Evolutionary conservation across 2,113 vertebrate genomes (phyloP).

Genomic region (Eretmochelys imbricata): DNA sequence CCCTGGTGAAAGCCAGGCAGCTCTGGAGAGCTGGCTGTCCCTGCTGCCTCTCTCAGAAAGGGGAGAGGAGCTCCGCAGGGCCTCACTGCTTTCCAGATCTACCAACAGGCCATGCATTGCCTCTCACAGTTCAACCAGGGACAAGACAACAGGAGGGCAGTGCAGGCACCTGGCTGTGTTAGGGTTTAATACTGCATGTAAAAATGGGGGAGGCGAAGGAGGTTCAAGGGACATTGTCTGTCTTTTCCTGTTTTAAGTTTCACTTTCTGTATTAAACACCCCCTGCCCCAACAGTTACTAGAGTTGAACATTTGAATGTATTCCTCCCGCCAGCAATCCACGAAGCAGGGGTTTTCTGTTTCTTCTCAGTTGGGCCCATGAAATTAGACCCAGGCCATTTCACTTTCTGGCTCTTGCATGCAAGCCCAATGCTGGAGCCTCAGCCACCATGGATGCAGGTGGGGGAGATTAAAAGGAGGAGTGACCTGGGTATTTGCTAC

Average conservation of each 20-base stretch:
- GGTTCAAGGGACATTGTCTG: neutral
- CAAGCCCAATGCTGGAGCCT: neutral
- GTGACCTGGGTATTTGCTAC: accelerated
- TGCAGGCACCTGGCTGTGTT: neutral
- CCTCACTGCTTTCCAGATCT: too few species aligned
- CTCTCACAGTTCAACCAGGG: too few species aligned
- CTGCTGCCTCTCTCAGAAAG: too few species aligned
- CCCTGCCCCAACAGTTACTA: neutral
- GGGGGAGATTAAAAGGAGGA: neutral
- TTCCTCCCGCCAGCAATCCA: too few species aligned
- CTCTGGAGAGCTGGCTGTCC: neutral
- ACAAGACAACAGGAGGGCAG: neutral
- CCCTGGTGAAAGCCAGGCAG: neutral
- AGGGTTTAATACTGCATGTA: too few species aligned
- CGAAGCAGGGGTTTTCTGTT: neutral
- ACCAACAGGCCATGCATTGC: too few species aligned
- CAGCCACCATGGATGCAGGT: too few species aligned
- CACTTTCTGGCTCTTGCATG: neutral
- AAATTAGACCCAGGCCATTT: neutral
- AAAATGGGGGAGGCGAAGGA: neutral
- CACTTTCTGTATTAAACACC: neutral
- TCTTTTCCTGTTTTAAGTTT: accelerated
- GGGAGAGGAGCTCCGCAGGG: neutral
- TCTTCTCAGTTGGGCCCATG: accelerated
- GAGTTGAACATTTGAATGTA: neutral